Evolutionary conservation across 1,140 invertebrate genomes (phyloP), one percentile per base, ranked within the genome.

Genomic region (Oreohelix idahoensis): DNA sequence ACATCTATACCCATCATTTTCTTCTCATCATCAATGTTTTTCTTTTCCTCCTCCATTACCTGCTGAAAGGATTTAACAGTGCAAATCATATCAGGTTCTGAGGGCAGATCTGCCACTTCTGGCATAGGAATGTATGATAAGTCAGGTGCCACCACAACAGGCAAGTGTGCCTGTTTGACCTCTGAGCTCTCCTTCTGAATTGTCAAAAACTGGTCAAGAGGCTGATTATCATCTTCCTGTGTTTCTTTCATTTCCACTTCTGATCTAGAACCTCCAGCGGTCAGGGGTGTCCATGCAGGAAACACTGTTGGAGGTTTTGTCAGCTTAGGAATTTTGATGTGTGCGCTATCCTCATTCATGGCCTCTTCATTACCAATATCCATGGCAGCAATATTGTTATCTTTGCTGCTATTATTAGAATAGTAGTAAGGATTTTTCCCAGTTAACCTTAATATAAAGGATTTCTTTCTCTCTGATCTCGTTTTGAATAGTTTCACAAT

Each of bases 281-380:
- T 38, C 78, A 79, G 39, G 1, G 63, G 36, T n/a, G 78, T 38
- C 78, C 32, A 79, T n/a, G 38, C 23, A 39, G 78, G 53, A n/a
- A 79, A 20, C 15, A 23, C 26, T 5, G 69, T 11, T 13, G 32
- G 13, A 10, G 38, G 20, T 66, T 81, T 81, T 73, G 29, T 81
- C 66, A 79, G 26, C 51, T 81, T 81, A n/a, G 79, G 79, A 36
- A 81, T 69, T 81, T 81, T 81, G 39, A 23, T 69, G 8, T 58
- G 10, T 11, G 39, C 8, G 13, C 10, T 51, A 39, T 39, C 63
- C 29, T 70, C 26, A 45, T 8, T 45, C 5, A 15, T 45, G 5
- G 5, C 15, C 15, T 69, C 78, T 42, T 80, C 78, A 23, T 81
- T 49, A 69, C 58, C 45, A 5, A 49, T 5, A 32, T 81, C 79